Evolutionary conservation across 1,140 invertebrate genomes (phyloP), one percentile per base, ranked within the genome.

Genomic region (Maconellicoccus hirsutus): DNA sequence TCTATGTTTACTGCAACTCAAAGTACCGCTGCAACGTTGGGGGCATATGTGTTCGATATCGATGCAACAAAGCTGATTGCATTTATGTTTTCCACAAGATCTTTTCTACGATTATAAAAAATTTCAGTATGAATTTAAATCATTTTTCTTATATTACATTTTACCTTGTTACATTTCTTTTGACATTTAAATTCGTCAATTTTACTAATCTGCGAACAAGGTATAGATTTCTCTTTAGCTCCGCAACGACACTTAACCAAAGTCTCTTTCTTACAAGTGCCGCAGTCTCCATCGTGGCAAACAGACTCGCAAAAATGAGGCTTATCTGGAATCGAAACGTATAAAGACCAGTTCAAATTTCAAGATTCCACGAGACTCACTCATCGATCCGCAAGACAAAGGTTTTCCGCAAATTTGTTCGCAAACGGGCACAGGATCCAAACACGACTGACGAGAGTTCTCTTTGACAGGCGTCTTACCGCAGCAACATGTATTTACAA

Each of bases 211-310:
- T 93, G 85, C 1, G 80, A 80, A 78, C 95, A 98, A 0, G 86
- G 82, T 61, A 96, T 85, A 78, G 93, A 87, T 74, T 89, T 89
- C 71, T 88, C 86, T 81, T 89, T 90, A 76, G 88, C 85, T n/a
- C 91, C 92, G 80, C 96, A 98, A n/a, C 92, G 86, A 77, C 96
- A 98, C 70, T 85, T 86, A 0, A 96, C 84, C 1, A 85, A 78
- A 0, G 92, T 94, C 16, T 84, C 86, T 21, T 89, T 84, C 16
- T 86, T 84, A 76, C 96, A 98, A 0, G 86, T 84, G 7, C 89
- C 88, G 79, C 96, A 98, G 12, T 84, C 81, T 0, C 89, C 92
- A 77, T 83, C 79, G 76, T 98, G 96, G 79, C 96, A 98, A 14
- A 80, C 78, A 14, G 79, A 79, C 63, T 82, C 77, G 79, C 96